phyloP scores from a whole-genome alignment of 2,888 invertebrate genomes.

The Muschampia staudingeri region DNA sequence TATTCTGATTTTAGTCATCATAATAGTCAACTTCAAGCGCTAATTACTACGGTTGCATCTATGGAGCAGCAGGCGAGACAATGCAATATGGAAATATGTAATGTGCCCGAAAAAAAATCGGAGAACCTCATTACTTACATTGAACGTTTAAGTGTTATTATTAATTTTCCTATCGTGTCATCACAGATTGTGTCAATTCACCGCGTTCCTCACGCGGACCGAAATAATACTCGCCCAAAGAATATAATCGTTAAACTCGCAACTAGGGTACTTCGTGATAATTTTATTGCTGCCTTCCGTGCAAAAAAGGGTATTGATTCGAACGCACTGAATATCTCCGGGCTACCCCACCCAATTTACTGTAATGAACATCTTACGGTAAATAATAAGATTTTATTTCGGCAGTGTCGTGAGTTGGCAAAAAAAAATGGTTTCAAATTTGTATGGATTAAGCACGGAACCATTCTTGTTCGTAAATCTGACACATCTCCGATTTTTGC shows the following conservation, averaged over 20 bases:
- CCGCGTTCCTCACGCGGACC: not conserved
- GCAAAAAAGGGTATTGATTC: not conserved
- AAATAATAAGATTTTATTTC: not conserved
- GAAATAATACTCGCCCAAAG: not conserved
- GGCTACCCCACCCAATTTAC: not conserved
- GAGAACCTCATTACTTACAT: not conserved
- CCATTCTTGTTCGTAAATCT: not conserved
- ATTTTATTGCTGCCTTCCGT: slow-evolving; percentile 1
- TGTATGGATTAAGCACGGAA: slow-evolving; percentile 1
- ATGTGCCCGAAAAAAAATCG: not conserved
- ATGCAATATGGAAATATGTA: not conserved
- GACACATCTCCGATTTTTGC: not conserved
- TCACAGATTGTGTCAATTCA: not conserved
- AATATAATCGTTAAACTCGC: not conserved
- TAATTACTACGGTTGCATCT: not conserved
- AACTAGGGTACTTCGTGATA: not conserved
- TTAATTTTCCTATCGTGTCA: not conserved
- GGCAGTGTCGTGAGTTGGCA: not conserved
- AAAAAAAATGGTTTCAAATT: not conserved
- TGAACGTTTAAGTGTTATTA: not conserved
- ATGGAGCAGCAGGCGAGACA: not conserved
- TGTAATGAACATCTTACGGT: not conserved
- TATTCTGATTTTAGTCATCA: not conserved
- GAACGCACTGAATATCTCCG: not conserved
- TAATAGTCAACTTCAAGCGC: not conserved